Evolutionary conservation across 2,888 invertebrate genomes (phyloP).

Genomic region (Gonocerus acuteangulatus): DNA sequence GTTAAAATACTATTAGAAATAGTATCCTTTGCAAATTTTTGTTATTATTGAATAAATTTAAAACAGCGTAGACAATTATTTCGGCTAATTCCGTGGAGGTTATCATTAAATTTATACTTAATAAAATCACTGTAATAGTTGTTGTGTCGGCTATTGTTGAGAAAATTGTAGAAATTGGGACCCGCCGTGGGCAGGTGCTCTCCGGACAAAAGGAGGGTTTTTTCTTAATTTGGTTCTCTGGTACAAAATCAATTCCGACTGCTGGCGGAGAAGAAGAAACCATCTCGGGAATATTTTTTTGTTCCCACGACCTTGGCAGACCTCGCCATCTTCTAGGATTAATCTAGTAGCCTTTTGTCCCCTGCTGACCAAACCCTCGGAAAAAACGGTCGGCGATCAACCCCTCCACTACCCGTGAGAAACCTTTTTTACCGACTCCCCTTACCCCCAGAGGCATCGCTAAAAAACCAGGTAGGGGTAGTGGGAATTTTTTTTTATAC

Average conservation of each 20-base stretch:
- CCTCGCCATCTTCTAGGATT: neutral
- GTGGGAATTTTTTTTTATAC: too few relatives aligned
- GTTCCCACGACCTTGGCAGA: neutral
- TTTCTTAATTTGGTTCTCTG: neutral
- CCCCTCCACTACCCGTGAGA: neutral
- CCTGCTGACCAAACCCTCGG: neutral
- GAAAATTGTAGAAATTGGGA: too few relatives aligned
- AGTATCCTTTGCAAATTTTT: too few relatives aligned
- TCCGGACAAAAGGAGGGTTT: neutral
- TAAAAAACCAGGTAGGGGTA: conserved; percentile 1
- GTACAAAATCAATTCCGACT: too few relatives aligned
- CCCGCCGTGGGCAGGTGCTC: neutral
- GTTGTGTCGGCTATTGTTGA: too few relatives aligned
- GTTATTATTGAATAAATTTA: too few relatives aligned
- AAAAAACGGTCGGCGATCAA: neutral
- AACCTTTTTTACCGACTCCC: neutral
- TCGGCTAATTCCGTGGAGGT: too few relatives aligned
- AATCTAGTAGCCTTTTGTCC: conserved; percentile 1
- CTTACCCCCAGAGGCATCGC: neutral
- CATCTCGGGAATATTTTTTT: neutral
- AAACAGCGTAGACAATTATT: too few relatives aligned
- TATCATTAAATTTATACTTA: too few relatives aligned
- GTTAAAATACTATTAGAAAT: too few relatives aligned
- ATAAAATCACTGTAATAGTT: too few relatives aligned
- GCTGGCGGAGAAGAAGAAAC: neutral